Evolutionary conservation across 2,797 vertebrate species (phyloP).

Genomic region (Notolabrus celidotus): DNA sequence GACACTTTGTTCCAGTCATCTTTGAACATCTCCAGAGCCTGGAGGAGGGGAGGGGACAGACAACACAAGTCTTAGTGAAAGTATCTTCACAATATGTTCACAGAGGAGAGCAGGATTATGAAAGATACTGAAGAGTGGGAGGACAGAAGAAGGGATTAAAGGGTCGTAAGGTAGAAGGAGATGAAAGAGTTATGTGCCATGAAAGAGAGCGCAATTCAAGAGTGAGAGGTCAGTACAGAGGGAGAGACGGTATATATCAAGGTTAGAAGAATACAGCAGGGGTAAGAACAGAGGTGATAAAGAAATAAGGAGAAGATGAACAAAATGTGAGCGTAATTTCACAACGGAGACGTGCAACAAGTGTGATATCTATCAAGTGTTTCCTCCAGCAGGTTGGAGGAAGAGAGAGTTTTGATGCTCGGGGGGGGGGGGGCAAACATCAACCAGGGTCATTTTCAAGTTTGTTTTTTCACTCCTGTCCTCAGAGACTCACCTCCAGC

Average conservation of each 20-base stretch:
- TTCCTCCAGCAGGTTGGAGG: too few species aligned
- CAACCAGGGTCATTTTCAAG: too few species aligned
- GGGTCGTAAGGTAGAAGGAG: neutral
- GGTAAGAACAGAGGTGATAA: neutral
- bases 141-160: neutral
- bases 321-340: too few species aligned
- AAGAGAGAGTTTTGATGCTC: too few species aligned
- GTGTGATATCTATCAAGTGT: too few species aligned
- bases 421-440: too few species aligned
- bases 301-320: neutral
- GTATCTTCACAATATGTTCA: too few species aligned
- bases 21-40: slow-evolving; percentile 99
- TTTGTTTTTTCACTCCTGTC: neutral
- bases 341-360: too few species aligned
- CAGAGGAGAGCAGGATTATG: neutral
- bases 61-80: neutral
- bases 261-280: neutral
- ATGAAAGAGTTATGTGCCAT: neutral
- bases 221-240: neutral
- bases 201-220: too few species aligned
- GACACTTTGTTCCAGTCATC: slow-evolving; percentile 99
- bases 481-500: slow-evolving; percentile 88
- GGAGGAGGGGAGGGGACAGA: neutral
- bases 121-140: neutral
- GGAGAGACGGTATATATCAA: neutral